Conservation (phyloP, 2,888 invertebrate species). For the Agriotes lineatus region DNA sequence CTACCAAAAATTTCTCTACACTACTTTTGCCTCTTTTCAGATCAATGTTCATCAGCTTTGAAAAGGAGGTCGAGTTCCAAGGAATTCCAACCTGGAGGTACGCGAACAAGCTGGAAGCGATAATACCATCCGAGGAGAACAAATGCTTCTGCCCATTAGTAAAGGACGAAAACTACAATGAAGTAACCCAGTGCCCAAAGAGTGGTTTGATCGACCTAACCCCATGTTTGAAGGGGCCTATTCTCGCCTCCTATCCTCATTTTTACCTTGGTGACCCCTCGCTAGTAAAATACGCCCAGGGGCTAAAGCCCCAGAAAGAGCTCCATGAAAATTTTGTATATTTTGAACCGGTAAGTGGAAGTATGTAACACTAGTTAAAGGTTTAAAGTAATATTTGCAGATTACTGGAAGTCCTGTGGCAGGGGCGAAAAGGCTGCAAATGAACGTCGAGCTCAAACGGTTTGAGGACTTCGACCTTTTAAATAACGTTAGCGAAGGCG, state of each 20-base stretch:
- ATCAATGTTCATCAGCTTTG: slow-evolving; percentile 66
- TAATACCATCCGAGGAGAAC: slow-evolving; percentile 67
- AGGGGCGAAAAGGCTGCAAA: slow-evolving; percentile 69
- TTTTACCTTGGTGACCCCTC: slow-evolving; percentile 72
- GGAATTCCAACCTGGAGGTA: slow-evolving; percentile 69
- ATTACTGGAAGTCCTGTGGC: slow-evolving; percentile 69
- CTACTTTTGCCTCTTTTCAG: slow-evolving; percentile 60
- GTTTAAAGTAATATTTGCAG: slow-evolving; percentile 58
- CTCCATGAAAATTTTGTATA: slow-evolving; percentile 72
- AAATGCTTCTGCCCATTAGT: slow-evolving; percentile 70
- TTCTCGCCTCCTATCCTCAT: slow-evolving; percentile 76
- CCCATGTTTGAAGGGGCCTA: slow-evolving; percentile 72
- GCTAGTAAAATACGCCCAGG: slow-evolving; percentile 68
- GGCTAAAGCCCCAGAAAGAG: slow-evolving; percentile 68
- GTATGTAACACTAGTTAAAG: neutral
- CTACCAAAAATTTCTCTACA: too few species aligned
- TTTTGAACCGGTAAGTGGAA: slow-evolving; percentile 71
- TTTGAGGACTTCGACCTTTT: slow-evolving; percentile 66
- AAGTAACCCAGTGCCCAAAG: slow-evolving; percentile 67
- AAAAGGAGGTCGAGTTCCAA: slow-evolving; percentile 55
- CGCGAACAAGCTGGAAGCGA: slow-evolving; percentile 63
- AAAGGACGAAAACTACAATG: slow-evolving; percentile 67
- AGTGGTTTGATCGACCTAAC: slow-evolving; percentile 70
- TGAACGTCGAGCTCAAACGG: slow-evolving; percentile 69
- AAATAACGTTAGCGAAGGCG: slow-evolving; percentile 68